Percentiles rank a stretch among this genome's conserved stretches.
These are phyloP conservation scores for Homarus gammarus DNA, from an alignment of 2,888 invertebrate species.

Conservation along the genomic window DNA sequence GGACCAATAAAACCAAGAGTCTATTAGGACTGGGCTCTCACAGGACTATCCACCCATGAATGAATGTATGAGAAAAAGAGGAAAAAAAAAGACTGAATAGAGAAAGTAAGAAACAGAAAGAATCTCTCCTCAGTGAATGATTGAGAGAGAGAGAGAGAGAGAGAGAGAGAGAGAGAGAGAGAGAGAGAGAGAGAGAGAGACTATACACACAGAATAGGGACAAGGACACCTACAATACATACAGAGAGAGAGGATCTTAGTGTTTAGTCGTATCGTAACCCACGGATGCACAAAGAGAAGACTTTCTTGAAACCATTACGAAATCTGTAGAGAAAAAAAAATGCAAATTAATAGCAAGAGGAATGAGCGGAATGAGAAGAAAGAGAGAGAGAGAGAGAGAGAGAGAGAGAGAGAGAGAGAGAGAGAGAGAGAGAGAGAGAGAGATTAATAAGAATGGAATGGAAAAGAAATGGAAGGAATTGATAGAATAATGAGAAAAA, in stretches of 20 bases:
- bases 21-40: no score
- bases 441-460: background rate
- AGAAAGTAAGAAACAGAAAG: no score
- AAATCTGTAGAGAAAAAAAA: constrained; percentile 61
- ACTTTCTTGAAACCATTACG: constrained; percentile 75
- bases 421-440: constrained; percentile 20
- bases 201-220: background rate
- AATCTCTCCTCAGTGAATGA: no score
- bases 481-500: background rate
- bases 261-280: constrained; percentile 48
- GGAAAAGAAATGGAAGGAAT: background rate
- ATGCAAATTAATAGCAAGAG: background rate
- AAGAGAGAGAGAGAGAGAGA: background rate
- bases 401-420: constrained; percentile 5
- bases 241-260: constrained; percentile 34
- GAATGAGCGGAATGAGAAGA: background rate
- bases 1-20: no score
- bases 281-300: constrained; percentile 65
- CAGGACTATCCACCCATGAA: no score
- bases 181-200: no score
- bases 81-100: no score
- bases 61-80: no score
- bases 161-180: no score
- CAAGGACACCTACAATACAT: constrained; percentile 48
- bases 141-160: no score